Evolutionary conservation across 2,888 invertebrate genomes (phyloP), one percentile per base, ranked within the genome.

Genomic region (Drosophila siamana): DNA sequence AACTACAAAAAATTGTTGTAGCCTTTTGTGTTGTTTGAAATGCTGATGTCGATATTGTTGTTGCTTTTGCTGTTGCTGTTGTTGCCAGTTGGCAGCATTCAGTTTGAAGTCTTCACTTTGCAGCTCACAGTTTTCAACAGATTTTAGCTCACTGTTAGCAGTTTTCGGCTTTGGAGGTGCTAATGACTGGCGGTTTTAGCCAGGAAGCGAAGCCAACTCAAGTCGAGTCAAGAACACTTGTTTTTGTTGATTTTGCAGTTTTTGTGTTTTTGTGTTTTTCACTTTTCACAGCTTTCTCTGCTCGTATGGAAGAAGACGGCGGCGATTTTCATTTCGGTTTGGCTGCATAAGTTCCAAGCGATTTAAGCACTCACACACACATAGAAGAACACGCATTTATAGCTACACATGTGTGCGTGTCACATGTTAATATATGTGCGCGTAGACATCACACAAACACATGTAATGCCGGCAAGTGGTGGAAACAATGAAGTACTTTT

Each of bases 401-500:
- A 40, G 5, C 44, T 41, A 63, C 44, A 52, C 66, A 41, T 51
- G 48, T 60, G 55, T 73, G 47, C 54, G 65, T 48, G 33, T 30
- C 19, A 4, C 3, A n/a, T 33, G 16, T 16, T 48, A 33, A 36
- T 13, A 36, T 41, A 11, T 48, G n/a, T n/a, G n/a, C n/a, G n/a
- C n/a, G n/a, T n/a, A 48, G 41, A n/a, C 30, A 47, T n/a, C 30
- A 60, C 13, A 40, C 7, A 26, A 11, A 30, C 38, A 30, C 24
- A 15, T 46, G n/a, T 13, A 43, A 22, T 16, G 28, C 36, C 30
- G 22, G 48, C 54, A 61, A 65, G 57, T 60, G 56, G 24, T 66
- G 68, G n/a, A 63, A 72, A 78, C 77, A 78, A 78, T 69, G 63
- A 63, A 76, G 60, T 72, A 75, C 77, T 78, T 72, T 75, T 64